phyloP scores from a whole-genome alignment of 2,113 vertebrate genomes.

The Nansenia antarctica region DNA sequence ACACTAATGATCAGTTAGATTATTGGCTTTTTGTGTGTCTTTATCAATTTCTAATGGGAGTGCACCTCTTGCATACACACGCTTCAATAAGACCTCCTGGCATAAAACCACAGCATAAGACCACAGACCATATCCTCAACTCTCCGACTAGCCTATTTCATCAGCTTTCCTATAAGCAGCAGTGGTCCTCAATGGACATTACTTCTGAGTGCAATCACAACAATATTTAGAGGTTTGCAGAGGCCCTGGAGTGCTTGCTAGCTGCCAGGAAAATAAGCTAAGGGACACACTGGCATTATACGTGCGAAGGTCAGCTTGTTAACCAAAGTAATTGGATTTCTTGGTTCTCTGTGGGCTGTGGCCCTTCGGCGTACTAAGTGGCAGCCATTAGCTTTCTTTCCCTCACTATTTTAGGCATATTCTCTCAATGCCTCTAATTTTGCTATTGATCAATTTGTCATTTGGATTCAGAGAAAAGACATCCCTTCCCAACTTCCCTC shows the following conservation, averaged over 20 bases:
- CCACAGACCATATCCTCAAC: conserved; percentile 4
- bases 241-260: conserved; percentile 47
- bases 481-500: too few species aligned
- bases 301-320: conserved; percentile 74
- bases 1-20: background rate
- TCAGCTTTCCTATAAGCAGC: conserved; percentile 24
- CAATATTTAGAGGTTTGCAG: conserved; percentile 60
- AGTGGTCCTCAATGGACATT: conserved; percentile 32
- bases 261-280: conserved; percentile 62
- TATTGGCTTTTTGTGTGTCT: background rate
- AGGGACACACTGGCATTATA: conserved; percentile 64
- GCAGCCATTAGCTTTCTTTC: conserved; percentile 44
- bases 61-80: background rate
- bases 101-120: background rate
- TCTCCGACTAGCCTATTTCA: conserved; percentile 43
- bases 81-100: conserved; percentile 2
- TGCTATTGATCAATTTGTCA: conserved; percentile 60
- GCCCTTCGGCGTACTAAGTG: conserved; percentile 10
- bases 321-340: conserved; percentile 76
- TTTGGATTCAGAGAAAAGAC: conserved; percentile 49
- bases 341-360: conserved; percentile 50
- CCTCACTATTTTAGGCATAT: conserved; percentile 22
- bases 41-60: background rate
- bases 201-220: conserved; percentile 61
- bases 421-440: conserved; percentile 43